Conservation (phyloP, 2,888 invertebrate genomes). For the Anthrax anthrax region DNA sequence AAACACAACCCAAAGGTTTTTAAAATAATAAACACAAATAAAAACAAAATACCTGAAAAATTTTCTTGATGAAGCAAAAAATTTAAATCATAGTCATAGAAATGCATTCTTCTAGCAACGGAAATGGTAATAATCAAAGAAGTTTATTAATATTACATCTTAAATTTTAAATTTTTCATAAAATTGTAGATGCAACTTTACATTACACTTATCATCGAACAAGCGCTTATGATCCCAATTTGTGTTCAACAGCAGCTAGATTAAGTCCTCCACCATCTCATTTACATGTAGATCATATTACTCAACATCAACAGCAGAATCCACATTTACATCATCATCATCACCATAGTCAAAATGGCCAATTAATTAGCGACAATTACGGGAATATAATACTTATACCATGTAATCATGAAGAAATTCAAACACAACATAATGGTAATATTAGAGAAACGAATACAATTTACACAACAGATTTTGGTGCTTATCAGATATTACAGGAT, state of each 20-base stretch:
- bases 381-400: constrained; percentile 5
- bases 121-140: too few relatives aligned
- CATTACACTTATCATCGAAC: constrained; percentile 5
- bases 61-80: too few relatives aligned
- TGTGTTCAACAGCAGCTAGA: constrained; percentile 4
- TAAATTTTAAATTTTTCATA: too few relatives aligned
- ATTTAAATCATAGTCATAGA: too few relatives aligned
- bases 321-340: not conserved
- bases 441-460: too few relatives aligned
- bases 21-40: too few relatives aligned
- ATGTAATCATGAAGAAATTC: not conserved
- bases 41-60: too few relatives aligned
- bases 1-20: too few relatives aligned
- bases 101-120: too few relatives aligned
- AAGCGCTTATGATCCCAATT: constrained; percentile 8
- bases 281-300: not conserved
- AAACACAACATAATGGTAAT: too few relatives aligned
- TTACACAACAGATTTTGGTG: too few relatives aligned
- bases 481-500: not conserved
- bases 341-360: not conserved
- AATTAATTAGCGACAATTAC: constrained; percentile 1
- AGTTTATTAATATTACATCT: too few relatives aligned
- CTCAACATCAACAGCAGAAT: not conserved
- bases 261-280: constrained; percentile 1
- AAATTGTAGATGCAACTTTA: not conserved